A percentile compares a stretch with the other conserved stretches of the same genome.
phyloP scores from a whole-genome alignment of 2,113 vertebrate genomes.

The Sigmodon hispidus region DNA sequence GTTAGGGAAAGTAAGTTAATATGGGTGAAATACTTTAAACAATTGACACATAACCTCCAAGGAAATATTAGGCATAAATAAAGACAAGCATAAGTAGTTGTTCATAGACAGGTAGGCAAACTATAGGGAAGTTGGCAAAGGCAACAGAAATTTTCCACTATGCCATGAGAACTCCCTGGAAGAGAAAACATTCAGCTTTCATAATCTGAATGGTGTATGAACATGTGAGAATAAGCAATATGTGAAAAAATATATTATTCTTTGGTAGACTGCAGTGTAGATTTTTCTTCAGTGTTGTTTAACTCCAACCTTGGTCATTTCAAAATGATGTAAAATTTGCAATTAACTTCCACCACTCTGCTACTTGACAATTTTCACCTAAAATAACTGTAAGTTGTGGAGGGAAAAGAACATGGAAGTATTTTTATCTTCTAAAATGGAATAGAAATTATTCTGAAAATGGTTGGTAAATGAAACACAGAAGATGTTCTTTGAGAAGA shows the following conservation, averaged over 20 bases:
- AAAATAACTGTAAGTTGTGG: not conserved
- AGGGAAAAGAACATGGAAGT: not conserved
- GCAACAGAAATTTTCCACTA: not conserved
- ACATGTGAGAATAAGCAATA: not conserved
- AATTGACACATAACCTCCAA: not conserved
- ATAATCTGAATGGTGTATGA: not conserved
- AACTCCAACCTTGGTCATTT: conserved; percentile 31
- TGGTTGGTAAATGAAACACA: not conserved
- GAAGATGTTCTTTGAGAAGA: not conserved
- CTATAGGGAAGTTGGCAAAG: not conserved
- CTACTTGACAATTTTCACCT: not conserved
- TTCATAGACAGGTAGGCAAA: not conserved
- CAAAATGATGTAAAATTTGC: not conserved
- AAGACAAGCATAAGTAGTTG: not conserved
- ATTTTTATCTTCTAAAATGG: not conserved
- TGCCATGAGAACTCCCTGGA: not conserved
- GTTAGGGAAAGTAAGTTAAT: not conserved
- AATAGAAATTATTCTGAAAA: not conserved
- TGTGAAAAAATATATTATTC: not conserved
- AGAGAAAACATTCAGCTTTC: not conserved
- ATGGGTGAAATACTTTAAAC: not conserved
- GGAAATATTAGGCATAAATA: not conserved
- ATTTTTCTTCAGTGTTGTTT: not conserved
- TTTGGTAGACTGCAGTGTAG: not conserved
- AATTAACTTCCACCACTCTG: not conserved